These are phyloP conservation scores for Alligator sinensis DNA, from an alignment of 2,113 vertebrate genomes.

Conservation along the genomic window DNA sequence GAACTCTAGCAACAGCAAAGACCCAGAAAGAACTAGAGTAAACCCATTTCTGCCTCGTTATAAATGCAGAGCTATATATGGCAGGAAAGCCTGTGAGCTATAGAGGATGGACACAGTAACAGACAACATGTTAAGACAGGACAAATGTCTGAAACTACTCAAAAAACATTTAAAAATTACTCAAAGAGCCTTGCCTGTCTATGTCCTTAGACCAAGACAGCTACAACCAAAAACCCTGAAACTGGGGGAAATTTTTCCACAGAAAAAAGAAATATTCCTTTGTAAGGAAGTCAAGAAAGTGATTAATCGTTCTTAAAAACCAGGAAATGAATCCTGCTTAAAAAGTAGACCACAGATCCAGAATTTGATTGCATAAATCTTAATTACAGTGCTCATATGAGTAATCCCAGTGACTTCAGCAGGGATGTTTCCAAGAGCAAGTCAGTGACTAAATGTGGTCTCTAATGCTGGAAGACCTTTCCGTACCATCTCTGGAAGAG, in stretches of 20 bases:
- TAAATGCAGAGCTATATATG: not conserved
- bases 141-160: not conserved
- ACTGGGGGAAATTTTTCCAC: not conserved
- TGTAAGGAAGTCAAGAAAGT: not conserved
- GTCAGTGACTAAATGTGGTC: not conserved
- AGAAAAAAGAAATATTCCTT: conserved; percentile 12
- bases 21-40: not conserved
- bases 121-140: not conserved
- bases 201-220: not conserved
- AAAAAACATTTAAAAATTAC: no score
- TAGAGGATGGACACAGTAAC: not conserved
- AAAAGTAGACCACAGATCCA: conserved; percentile 7
- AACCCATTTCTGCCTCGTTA: not conserved
- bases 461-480: not conserved
- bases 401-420: not conserved
- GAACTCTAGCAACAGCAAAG: not conserved
- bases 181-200: no score
- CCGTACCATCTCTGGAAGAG: not conserved
- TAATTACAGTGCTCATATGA: not conserved
- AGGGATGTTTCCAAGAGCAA: not conserved
- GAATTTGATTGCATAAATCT: not conserved
- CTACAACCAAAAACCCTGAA: not conserved
- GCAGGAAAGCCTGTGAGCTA: not conserved
- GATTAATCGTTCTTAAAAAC: conserved; percentile 42
- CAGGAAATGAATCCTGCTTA: not conserved